Conservation (phyloP, 2,888 invertebrate species). For the Norana najaformis region DNA sequence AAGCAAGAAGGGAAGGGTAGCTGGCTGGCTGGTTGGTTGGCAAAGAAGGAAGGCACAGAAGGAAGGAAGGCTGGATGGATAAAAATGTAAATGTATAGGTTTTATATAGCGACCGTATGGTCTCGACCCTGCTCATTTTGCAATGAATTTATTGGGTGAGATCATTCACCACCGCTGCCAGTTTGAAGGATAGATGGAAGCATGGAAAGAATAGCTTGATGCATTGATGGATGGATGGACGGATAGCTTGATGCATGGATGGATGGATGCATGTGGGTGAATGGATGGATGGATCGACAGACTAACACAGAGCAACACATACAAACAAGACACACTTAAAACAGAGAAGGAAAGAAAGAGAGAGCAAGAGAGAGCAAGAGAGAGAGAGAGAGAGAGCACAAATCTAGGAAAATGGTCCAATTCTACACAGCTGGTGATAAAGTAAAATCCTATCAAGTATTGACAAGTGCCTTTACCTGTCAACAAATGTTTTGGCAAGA, state of each 20-base stretch:
- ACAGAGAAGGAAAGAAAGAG: neutral
- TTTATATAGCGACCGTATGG: no score
- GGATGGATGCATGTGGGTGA: neutral
- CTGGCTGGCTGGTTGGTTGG: no score
- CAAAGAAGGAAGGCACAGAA: no score
- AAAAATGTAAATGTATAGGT: no score
- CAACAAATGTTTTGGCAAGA: conserved; percentile 84
- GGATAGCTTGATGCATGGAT: neutral
- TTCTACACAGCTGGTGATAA: neutral
- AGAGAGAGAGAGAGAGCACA: neutral
- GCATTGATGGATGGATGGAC: neutral
- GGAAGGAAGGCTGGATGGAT: no score
- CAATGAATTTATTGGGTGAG: no score
- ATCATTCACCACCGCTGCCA: no score
- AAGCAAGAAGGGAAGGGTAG: no score
- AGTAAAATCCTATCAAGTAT: neutral
- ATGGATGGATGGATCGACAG: neutral
- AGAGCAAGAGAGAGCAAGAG: neutral
- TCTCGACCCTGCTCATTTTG: no score
- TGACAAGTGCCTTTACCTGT: conserved; percentile 62
- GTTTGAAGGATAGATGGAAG: no score
- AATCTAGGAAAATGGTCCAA: neutral
- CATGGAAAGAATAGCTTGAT: neutral
- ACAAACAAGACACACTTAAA: neutral
- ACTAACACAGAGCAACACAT: neutral